These are phyloP conservation scores for Ormyrus pomaceus DNA, from an alignment of 2,888 invertebrate species.

Conservation along the genomic window DNA sequence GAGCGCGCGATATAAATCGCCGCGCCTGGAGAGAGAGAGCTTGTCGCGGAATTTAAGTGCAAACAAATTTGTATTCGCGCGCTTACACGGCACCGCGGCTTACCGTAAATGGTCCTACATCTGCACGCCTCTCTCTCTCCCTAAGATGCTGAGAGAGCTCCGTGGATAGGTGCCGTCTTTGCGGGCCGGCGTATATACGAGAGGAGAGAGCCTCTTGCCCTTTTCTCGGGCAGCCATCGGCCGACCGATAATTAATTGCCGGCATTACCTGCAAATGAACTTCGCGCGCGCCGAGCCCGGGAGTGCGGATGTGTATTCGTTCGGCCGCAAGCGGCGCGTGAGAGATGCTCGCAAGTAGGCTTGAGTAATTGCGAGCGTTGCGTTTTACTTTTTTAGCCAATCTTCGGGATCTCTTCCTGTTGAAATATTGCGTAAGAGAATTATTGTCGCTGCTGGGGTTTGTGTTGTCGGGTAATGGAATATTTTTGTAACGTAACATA, in stretches of 20 bases:
- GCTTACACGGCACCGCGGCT: constrained; percentile 70
- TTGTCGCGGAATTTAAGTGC: constrained; percentile 71
- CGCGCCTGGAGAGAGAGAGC: constrained; percentile 38
- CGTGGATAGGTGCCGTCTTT: too few relatives aligned
- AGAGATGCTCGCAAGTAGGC: background rate
- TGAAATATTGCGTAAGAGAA: too few relatives aligned
- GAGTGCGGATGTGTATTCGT: background rate
- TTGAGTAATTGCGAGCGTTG: background rate
- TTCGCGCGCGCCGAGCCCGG: constrained; percentile 51
- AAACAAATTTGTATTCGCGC: constrained; percentile 74
- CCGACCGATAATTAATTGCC: constrained; percentile 68
- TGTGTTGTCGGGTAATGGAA: too few relatives aligned
- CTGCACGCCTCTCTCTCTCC: constrained; percentile 55
- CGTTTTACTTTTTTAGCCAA: too few relatives aligned
- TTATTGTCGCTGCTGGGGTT: too few relatives aligned
- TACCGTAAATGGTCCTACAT: constrained; percentile 74
- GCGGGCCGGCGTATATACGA: too few relatives aligned
- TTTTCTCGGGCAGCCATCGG: constrained; percentile 27
- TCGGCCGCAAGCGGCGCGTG: background rate
- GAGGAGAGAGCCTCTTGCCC: background rate
- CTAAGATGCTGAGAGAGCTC: background rate
- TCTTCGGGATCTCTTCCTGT: too few relatives aligned
- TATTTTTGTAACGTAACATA: too few relatives aligned
- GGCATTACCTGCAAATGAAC: constrained; percentile 69
- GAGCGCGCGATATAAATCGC: constrained; percentile 64